A percentile compares a stretch with the other conserved stretches of the same genome.
Conservation (phyloP, 2,888 invertebrate genomes). For the Scaptomyza reducta region DNA sequence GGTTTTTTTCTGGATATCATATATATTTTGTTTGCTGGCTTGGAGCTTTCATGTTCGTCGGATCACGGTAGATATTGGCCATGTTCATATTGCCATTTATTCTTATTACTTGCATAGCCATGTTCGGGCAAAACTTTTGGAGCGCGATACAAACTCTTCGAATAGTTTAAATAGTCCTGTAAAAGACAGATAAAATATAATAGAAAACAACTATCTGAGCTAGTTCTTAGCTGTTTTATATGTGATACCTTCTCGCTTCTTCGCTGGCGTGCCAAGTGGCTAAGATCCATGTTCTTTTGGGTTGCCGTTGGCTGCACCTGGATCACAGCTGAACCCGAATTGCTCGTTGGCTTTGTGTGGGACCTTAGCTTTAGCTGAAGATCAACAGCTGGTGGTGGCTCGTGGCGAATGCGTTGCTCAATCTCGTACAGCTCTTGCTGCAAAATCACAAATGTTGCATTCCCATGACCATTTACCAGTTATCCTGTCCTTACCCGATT, state of each 20-base stretch:
- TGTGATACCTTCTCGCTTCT: slow-evolving; percentile 47
- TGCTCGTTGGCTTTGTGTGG: slow-evolving; percentile 36
- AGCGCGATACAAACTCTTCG: slow-evolving; percentile 70
- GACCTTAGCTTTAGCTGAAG: slow-evolving; percentile 71
- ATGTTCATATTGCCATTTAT: slow-evolving; percentile 67
- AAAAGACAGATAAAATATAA: not conserved
- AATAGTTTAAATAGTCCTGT: slow-evolving; percentile 70
- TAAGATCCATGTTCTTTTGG: slow-evolving; percentile 18
- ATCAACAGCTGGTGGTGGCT: slow-evolving; percentile 81
- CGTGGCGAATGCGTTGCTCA: slow-evolving; percentile 79
- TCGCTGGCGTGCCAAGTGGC: slow-evolving; percentile 28
- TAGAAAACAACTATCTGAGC: not conserved
- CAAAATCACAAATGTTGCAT: not conserved
- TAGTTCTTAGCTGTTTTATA: not conserved
- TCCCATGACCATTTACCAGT: too few species aligned
- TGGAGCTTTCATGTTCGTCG: too few species aligned
- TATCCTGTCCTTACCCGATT: slow-evolving; percentile 73
- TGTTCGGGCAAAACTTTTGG: slow-evolving; percentile 66
- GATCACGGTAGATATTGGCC: slow-evolving; percentile 77
- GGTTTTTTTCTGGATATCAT: slow-evolving; percentile 38
- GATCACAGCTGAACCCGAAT: slow-evolving; percentile 41
- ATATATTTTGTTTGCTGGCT: too few species aligned
- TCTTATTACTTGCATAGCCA: slow-evolving; percentile 45
- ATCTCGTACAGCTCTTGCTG: slow-evolving; percentile 83
- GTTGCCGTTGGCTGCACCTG: slow-evolving; percentile 54